A percentile compares a stretch with the other conserved stretches of the same genome.
Conservation (phyloP, 2,888 invertebrate species). For the Conomelus anceps region DNA sequence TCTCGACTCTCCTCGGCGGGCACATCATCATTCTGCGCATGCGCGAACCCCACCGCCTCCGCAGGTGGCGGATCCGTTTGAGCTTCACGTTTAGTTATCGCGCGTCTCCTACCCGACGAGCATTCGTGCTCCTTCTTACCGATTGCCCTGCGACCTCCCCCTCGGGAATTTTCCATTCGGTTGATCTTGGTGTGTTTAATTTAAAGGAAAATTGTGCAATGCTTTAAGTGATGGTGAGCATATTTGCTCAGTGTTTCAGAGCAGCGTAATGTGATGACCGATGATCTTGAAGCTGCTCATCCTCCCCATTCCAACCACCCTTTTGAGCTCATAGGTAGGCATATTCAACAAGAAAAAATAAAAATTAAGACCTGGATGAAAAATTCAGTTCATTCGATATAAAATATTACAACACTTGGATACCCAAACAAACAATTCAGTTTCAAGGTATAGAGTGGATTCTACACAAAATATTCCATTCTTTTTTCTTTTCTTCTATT, state of each 20-base stretch:
- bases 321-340: not conserved
- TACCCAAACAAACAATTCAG: too few relatives aligned
- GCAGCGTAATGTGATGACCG: not conserved
- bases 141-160: too few relatives aligned
- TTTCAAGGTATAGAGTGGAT: too few relatives aligned
- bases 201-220: not conserved
- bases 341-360: not conserved
- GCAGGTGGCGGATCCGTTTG: not conserved
- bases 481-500: too few relatives aligned
- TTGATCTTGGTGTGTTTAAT: not conserved
- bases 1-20: too few relatives aligned
- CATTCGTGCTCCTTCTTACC: not conserved
- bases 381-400: too few relatives aligned
- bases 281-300: not conserved
- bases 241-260: not conserved
- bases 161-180: not conserved
- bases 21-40: too few relatives aligned
- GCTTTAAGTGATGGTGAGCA: not conserved
- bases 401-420: too few relatives aligned
- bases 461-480: too few relatives aligned
- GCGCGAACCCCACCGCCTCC: not conserved
- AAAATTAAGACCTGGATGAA: too few relatives aligned
- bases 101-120: not conserved
- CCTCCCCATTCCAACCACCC: not conserved
- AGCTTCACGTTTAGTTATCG: not conserved